A percentile compares a stretch with the other conserved stretches of the same genome.
Conservation (phyloP, 2,888 invertebrate genomes). For the Drosophila neotestacea region DNA sequence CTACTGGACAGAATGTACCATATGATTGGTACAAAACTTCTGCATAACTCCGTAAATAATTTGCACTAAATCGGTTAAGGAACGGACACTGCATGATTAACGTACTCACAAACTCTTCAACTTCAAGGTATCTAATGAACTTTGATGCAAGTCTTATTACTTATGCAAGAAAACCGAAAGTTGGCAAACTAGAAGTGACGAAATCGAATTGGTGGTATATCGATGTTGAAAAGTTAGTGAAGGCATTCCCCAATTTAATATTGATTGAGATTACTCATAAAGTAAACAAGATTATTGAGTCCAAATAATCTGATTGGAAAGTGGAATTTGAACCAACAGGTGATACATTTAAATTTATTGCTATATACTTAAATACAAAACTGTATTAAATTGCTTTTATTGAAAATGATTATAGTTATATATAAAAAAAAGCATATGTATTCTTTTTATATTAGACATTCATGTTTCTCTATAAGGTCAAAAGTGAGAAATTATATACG, state of each 20-base stretch:
- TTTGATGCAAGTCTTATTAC: conserved; percentile 42
- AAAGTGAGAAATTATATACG: too few species aligned
- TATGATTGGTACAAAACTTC: conserved; percentile 91
- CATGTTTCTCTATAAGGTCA: too few species aligned
- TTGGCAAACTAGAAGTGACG: conserved; percentile 23
- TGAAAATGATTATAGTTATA: too few species aligned
- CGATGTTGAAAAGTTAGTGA: conserved; percentile 26
- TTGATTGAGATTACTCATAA: background rate
- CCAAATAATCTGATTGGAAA: conserved; percentile 5
- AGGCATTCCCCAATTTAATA: conserved; percentile 6
- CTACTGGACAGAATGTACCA: conserved; percentile 92
- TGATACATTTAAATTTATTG: too few species aligned
- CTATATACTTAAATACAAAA: too few species aligned
- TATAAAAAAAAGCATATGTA: too few species aligned
- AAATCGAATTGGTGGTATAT: conserved; percentile 33
- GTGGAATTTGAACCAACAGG: background rate
- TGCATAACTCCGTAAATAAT: conserved; percentile 93
- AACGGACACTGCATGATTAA: conserved; percentile 93
- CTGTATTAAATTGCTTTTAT: too few species aligned
- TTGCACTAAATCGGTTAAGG: conserved; percentile 91
- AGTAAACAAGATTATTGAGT: background rate
- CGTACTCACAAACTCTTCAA: conserved; percentile 9
- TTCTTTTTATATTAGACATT: too few species aligned
- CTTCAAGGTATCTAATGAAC: conserved; percentile 36
- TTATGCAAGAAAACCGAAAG: conserved; percentile 69